Percentiles rank a stretch among this genome's conserved stretches.
phyloP scores from a whole-genome alignment of 2,797 vertebrate genomes.

The Emys orbicularis region DNA sequence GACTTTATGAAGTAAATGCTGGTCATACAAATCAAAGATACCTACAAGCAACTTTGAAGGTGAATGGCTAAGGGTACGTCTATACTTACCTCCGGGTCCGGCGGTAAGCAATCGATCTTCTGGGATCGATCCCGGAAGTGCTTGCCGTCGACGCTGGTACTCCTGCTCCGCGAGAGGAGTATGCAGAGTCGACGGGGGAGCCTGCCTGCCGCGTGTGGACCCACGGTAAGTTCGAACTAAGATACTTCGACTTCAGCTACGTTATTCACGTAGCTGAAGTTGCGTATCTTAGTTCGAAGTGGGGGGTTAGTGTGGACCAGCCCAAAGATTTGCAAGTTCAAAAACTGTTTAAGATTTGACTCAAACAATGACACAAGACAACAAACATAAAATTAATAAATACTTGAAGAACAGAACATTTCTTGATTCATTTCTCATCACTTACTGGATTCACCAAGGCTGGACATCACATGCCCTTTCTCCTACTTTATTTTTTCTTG shows the following conservation, averaged over 20 bases:
- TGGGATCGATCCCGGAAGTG: too few species aligned
- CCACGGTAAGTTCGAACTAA: too few species aligned
- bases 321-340: constrained; percentile 16
- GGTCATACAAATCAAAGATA: constrained; percentile 49
- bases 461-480: rapidly evolving
- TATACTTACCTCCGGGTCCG: too few species aligned
- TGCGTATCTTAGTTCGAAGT: too few species aligned
- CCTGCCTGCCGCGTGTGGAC: too few species aligned
- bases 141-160: too few species aligned
- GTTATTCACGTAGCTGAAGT: too few species aligned
- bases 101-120: too few species aligned
- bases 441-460: rapidly evolving
- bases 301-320: too few species aligned
- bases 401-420: constrained; percentile 18
- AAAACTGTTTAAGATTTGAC: constrained; percentile 32
- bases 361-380: neutral
- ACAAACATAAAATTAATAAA: neutral
- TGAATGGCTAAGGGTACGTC: neutral
- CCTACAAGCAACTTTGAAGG: constrained; percentile 28
- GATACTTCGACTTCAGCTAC: too few species aligned
- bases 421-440: neutral
- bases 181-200: too few species aligned
- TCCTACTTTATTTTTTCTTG: neutral
- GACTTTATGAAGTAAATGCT: constrained; percentile 53
- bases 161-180: too few species aligned